Conservation (phyloP, 2,113 vertebrate genomes). For the Plectropomus leopardus region DNA sequence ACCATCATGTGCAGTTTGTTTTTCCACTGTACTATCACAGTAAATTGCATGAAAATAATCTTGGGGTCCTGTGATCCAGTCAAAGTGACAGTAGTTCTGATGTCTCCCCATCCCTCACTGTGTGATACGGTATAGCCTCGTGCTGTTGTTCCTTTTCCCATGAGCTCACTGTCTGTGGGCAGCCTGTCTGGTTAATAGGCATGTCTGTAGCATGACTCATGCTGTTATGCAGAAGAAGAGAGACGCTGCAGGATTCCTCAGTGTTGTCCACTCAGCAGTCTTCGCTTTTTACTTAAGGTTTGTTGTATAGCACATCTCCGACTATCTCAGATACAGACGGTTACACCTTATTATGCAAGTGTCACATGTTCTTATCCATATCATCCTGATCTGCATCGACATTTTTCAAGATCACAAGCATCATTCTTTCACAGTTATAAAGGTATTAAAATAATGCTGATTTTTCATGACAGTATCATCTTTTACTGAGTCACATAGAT, state of each 20-base stretch:
- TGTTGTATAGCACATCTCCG: neutral
- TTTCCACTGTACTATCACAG: neutral
- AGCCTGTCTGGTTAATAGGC: slow-evolving; percentile 31
- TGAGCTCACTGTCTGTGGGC: slow-evolving; percentile 59
- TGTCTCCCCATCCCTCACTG: neutral
- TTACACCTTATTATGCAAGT: neutral
- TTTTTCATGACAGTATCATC: neutral
- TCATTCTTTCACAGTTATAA: slow-evolving; percentile 1
- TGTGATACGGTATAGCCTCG: neutral
- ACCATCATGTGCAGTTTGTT: neutral
- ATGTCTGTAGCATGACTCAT: slow-evolving; percentile 63
- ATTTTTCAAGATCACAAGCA: neutral
- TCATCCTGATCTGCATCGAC: neutral
- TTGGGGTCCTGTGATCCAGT: slow-evolving; percentile 1
- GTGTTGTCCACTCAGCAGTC: slow-evolving; percentile 4
- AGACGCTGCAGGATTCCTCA: slow-evolving; percentile 11
- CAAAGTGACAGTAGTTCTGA: neutral
- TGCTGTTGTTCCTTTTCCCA: slow-evolving; percentile 41
- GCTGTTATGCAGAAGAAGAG: slow-evolving; percentile 13
- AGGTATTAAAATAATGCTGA: neutral
- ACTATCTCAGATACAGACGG: neutral
- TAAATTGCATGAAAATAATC: neutral
- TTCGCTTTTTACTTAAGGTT: neutral
- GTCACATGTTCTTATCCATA: neutral
- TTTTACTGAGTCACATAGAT: neutral